Conservation (phyloP, 2,797 vertebrate genomes). For the Semotilus atromaculatus region DNA sequence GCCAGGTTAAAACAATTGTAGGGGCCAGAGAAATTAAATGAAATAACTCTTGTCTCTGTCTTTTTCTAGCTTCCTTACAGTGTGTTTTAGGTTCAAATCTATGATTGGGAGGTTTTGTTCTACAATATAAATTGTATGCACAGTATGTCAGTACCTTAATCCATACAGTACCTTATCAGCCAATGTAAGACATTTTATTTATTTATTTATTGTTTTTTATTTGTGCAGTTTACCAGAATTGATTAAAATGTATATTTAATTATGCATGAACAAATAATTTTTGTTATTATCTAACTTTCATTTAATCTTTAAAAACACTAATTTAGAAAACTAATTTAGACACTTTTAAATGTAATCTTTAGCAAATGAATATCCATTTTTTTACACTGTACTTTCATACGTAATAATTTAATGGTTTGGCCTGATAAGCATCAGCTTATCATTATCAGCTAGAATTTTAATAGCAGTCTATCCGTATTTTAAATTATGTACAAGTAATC, state of each 20-base stretch:
- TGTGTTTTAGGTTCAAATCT: background rate
- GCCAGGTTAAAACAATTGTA: slow-evolving; percentile 44
- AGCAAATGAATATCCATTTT: background rate
- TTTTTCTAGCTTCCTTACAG: background rate
- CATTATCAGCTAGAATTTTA: background rate
- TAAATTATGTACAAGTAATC: background rate
- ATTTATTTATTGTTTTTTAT: background rate
- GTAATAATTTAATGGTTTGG: no score
- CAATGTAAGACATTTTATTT: background rate
- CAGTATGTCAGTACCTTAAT: background rate
- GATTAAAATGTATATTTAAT: background rate
- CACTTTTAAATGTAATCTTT: background rate
- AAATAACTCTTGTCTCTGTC: background rate
- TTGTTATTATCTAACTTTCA: background rate
- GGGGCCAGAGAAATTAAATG: background rate
- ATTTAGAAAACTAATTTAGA: background rate
- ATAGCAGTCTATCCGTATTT: background rate
- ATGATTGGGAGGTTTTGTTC: background rate
- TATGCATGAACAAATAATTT: background rate
- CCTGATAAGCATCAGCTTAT: background rate
- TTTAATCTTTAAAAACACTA: background rate
- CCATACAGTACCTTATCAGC: background rate
- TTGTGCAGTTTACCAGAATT: background rate
- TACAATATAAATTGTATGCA: background rate
- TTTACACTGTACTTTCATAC: background rate